Conservation (phyloP, 2,113 vertebrate genomes). For the Daubentonia madagascariensis region DNA sequence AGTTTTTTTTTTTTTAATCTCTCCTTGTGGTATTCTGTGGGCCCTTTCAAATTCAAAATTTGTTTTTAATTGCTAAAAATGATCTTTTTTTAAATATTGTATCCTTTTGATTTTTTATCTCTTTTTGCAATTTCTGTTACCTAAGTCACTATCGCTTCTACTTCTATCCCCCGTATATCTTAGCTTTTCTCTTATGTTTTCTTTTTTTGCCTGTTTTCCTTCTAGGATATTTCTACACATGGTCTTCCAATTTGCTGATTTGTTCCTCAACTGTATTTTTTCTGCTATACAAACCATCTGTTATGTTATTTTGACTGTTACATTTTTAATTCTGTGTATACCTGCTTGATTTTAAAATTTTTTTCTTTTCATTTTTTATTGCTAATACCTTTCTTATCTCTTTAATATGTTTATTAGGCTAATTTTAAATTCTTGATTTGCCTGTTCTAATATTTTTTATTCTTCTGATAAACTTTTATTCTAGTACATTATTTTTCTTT, state of each 20-base stretch:
- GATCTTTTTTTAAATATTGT: not conserved
- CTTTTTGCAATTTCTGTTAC: not conserved
- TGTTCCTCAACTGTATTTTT: not conserved
- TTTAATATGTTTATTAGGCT: not conserved
- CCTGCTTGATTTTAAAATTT: not conserved
- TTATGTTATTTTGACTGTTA: not conserved
- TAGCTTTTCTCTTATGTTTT: not conserved
- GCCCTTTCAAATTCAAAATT: not conserved
- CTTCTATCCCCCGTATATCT: not conserved
- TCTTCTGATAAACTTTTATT: not conserved
- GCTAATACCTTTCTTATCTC: not conserved
- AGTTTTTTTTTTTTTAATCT: not conserved
- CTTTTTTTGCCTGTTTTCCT: not conserved
- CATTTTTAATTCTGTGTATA: not conserved
- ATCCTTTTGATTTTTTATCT: not conserved
- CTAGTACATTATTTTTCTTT: not conserved
- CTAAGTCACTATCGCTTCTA: not conserved
- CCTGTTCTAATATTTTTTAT: not conserved
- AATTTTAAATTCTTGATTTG: not conserved
- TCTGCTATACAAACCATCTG: not conserved
- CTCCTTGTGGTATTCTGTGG: not conserved
- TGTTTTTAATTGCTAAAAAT: slow-evolving; percentile 16
- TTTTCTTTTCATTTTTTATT: not conserved
- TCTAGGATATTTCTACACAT: not conserved
- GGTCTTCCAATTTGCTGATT: not conserved